Conservation (phyloP, 2,797 vertebrate genomes). For the Neomorphus geoffroyi region DNA sequence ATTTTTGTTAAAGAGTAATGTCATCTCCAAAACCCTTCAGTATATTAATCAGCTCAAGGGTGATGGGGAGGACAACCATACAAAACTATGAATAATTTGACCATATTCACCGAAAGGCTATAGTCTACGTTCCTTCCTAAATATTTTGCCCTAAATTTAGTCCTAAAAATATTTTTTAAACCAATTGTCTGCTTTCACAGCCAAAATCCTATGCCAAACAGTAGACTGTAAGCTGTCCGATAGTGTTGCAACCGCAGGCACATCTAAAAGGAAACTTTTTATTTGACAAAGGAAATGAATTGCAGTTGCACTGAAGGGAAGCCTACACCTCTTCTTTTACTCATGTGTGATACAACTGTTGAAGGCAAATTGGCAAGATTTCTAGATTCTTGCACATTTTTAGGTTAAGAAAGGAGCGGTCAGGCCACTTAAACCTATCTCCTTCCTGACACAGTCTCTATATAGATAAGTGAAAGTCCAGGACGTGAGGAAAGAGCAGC, state of each 20-base stretch:
- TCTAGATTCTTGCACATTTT: neutral
- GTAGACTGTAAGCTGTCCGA: neutral
- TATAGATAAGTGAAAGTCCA: neutral
- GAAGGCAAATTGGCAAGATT: neutral
- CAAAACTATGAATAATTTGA: neutral
- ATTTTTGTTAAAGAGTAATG: neutral
- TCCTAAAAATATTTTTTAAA: constrained; percentile 22
- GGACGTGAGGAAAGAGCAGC: neutral
- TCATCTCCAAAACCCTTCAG: neutral
- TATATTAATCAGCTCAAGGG: neutral
- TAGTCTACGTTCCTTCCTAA: neutral
- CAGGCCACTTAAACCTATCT: neutral
- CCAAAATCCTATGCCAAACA: constrained; percentile 35
- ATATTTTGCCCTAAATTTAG: constrained; percentile 35
- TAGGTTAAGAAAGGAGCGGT: constrained; percentile 5
- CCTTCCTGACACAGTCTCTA: neutral
- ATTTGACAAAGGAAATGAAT: constrained; percentile 19
- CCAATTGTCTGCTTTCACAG: constrained; percentile 38
- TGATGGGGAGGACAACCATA: neutral
- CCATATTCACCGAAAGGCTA: neutral
- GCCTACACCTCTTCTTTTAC: neutral
- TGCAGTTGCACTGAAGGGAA: neutral
- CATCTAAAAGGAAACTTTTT: constrained; percentile 20
- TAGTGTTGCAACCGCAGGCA: neutral
- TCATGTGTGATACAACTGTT: neutral